phyloP scores from a whole-genome alignment of 2,888 invertebrate species.

The Hybos culiciformis region DNA sequence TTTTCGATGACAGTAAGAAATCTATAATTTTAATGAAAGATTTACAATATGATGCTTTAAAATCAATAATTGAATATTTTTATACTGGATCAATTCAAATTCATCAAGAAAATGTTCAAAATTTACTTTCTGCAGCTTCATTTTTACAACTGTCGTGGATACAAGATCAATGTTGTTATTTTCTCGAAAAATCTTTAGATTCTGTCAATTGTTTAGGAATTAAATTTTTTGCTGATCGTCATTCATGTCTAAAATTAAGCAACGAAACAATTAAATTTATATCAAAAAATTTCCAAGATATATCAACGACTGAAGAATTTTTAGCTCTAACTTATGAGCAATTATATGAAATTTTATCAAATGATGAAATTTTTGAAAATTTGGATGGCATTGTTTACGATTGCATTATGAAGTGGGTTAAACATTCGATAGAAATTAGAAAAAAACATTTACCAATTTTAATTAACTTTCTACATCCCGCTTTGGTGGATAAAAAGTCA shows the following conservation, averaged over 20 bases:
- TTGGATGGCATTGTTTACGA: conserved; percentile 21
- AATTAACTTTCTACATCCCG: conserved; percentile 20
- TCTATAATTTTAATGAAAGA: conserved; percentile 8
- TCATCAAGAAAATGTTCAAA: conserved; percentile 10
- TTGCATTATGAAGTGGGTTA: conserved; percentile 21
- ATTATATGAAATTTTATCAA: conserved; percentile 18
- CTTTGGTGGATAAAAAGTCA: conserved; percentile 19
- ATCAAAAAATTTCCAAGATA: conserved; percentile 21
- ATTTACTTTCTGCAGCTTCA: conserved; percentile 7
- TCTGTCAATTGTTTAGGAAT: conserved; percentile 10
- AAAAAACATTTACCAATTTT: conserved; percentile 15
- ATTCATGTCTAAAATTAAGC: neutral
- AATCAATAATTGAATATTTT: conserved; percentile 8
- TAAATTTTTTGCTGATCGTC: conserved; percentile 9
- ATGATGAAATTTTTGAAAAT: conserved; percentile 20
- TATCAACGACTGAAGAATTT: conserved; percentile 21
- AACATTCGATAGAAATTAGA: conserved; percentile 17
- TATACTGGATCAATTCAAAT: conserved; percentile 12
- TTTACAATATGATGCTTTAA: conserved; percentile 6
- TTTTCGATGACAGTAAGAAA: conserved; percentile 10
- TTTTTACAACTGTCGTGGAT: conserved; percentile 12
- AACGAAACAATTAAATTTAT: conserved; percentile 19
- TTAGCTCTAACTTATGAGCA: conserved; percentile 18
- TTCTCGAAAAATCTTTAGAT: conserved; percentile 7
- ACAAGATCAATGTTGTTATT: conserved; percentile 12